A percentile compares a stretch with the other conserved stretches of the same genome.
Evolutionary conservation across 2,113 vertebrate species (phyloP).

Genomic region (Stigmatopora argus): DNA sequence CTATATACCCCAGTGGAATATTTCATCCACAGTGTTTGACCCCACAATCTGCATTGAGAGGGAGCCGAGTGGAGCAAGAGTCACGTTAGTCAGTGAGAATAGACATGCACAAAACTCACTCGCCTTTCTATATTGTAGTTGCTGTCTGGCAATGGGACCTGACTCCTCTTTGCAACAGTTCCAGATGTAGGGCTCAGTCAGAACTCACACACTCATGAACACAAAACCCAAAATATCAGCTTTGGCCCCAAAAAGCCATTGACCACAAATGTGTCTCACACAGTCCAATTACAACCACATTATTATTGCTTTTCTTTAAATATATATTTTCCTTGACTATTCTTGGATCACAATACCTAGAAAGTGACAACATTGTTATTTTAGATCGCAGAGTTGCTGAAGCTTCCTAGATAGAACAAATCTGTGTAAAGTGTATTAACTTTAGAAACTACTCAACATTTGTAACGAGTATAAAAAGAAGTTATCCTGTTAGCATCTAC

Average conservation of each 20-base stretch:
- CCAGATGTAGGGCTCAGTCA: too few relatives aligned
- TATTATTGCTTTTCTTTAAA: slow-evolving; percentile 16
- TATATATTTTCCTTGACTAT: neutral
- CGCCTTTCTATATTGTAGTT: slow-evolving; percentile 19
- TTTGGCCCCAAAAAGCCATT: slow-evolving; percentile 37
- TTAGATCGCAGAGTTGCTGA: neutral
- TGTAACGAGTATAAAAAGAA: neutral
- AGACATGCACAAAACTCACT: slow-evolving; percentile 17
- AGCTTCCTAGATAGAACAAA: neutral
- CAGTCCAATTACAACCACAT: slow-evolving; percentile 40
- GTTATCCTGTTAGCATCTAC: neutral
- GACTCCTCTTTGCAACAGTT: neutral
- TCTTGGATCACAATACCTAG: neutral
- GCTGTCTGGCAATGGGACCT: slow-evolving; percentile 9
- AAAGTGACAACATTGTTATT: neutral
- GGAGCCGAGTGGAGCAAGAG: slow-evolving; percentile 1
- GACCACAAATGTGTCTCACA: slow-evolving; percentile 29
- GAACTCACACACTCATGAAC: neutral
- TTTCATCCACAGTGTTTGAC: neutral
- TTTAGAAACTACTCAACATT: neutral
- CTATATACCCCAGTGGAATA: neutral
- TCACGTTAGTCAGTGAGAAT: slow-evolving; percentile 20
- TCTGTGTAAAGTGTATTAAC: too few relatives aligned
- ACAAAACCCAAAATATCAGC: slow-evolving; percentile 32
- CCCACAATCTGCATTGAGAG: neutral